Evolutionary conservation across 2,888 invertebrate genomes (phyloP).

Genomic region (Andricus curvator): DNA sequence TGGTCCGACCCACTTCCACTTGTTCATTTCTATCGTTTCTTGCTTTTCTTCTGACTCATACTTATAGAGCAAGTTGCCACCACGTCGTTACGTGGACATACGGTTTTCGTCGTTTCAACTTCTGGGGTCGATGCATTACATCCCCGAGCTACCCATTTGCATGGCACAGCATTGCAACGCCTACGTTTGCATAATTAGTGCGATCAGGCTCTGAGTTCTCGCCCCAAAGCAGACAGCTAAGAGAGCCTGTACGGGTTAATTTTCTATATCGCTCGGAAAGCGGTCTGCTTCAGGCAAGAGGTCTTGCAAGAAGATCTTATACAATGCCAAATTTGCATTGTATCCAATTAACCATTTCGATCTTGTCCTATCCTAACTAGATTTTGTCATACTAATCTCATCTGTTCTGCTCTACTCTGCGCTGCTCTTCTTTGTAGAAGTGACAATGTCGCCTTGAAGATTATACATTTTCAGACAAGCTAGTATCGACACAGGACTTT

Average conservation of each 20-base stretch:
- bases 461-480: background rate
- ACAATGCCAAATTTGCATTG: slow-evolving; percentile 36
- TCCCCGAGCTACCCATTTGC: slow-evolving; percentile 35
- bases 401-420: background rate
- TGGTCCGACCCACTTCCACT: slow-evolving; percentile 71
- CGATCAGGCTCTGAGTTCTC: slow-evolving; percentile 39
- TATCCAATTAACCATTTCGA: slow-evolving; percentile 35
- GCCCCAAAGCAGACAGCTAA: slow-evolving; percentile 40
- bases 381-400: slow-evolving; percentile 7
- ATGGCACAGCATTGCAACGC: slow-evolving; percentile 38
- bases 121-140: slow-evolving; percentile 34
- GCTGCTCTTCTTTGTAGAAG: background rate
- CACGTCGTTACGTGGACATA: slow-evolving; percentile 40
- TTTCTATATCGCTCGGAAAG: slow-evolving; percentile 38
- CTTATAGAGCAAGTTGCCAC: slow-evolving; percentile 37
- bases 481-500: background rate
- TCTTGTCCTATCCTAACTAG: slow-evolving; percentile 7
- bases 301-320: slow-evolving; percentile 27
- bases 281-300: slow-evolving; percentile 37
- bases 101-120: slow-evolving; percentile 39
- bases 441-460: background rate
- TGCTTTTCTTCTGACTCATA: slow-evolving; percentile 49
- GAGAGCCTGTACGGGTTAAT: slow-evolving; percentile 35
- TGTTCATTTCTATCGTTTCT: slow-evolving; percentile 53
- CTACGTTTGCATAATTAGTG: slow-evolving; percentile 40